These are phyloP conservation scores for Rhadina sibilatrix DNA, from an alignment of 2,113 vertebrate species.

Conservation along the genomic window DNA sequence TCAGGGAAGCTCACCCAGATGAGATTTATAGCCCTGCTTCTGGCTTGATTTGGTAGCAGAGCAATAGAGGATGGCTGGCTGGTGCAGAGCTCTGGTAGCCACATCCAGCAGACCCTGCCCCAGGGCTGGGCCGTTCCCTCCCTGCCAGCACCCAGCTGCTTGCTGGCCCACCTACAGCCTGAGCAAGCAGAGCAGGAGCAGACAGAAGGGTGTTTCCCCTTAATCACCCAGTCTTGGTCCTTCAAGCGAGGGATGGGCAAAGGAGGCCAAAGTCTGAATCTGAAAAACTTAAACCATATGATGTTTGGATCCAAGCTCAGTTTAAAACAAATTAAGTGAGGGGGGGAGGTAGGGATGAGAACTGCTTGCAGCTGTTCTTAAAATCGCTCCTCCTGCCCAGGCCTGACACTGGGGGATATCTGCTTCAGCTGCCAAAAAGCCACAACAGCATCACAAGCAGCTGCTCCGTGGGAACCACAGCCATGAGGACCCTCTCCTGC, in stretches of 20 bases:
- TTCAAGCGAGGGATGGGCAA: background rate
- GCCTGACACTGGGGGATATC: background rate
- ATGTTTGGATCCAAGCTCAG: background rate
- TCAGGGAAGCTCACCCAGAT: rapidly evolving
- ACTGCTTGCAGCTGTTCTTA: background rate
- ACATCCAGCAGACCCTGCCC: background rate
- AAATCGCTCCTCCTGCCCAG: background rate
- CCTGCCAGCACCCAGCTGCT: background rate
- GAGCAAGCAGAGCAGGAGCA: background rate
- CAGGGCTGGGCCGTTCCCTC: background rate
- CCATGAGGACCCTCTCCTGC: rapidly evolving
- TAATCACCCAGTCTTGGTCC: background rate
- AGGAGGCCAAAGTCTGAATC: background rate
- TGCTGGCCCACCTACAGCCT: background rate
- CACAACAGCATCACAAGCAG: background rate
- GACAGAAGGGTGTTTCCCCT: constrained; percentile 5
- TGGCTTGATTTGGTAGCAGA: background rate
- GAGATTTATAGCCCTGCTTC: background rate
- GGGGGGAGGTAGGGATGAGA: background rate
- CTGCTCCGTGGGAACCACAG: rapidly evolving
- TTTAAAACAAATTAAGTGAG: background rate
- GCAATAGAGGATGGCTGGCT: background rate
- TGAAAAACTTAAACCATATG: background rate
- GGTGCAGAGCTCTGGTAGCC: background rate
- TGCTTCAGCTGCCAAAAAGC: background rate